Base-by-base conservation (phyloP, 2,113 vertebrate species). In the Phainopepla nitens region DNA sequence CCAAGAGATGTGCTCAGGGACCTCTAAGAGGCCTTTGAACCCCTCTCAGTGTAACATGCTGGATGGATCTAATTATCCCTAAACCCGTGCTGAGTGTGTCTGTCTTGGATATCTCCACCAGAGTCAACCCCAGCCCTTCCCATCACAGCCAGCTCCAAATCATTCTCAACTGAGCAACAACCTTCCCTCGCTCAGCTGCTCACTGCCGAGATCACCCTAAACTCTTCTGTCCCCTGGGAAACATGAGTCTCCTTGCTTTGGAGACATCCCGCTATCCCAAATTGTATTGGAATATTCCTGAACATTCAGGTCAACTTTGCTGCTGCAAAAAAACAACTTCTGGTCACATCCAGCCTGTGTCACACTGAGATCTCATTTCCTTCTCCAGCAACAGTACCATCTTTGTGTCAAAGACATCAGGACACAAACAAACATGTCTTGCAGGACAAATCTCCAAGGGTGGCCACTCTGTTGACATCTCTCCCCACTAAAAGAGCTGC, bases 351-450 rank as follows among this genome's bases (percentile, higher is more conserved):
- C 82, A 88, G 58, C 68, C 86, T 69, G 10, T 84, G 72, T 81
- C 78, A 69, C 60, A 62, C n/a, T 0, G 1, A 66, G 76, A 68
- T 72, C 82, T 75, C 33, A 1, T 72, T 81, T 93, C 80, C 80
- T 84, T 35, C 82, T 72, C 62, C 71, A 84, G 82, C 60, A 90
- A 96, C 96, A 96, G 86, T 53, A 87, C 47, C 73, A 89, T 54
- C 94, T 92, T 95, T 94, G 82, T 95, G 96, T 93, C 83, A 44
- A 35, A 91, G 91, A 39, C 35, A 2, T 45, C 95, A 81, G 62
- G 93, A 73, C 58, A 42, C 87, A 90, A 96, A 94, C 84, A 97
- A 95, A 69, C n/a, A 69, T 61, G 87, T 84, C 82, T 95, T 94
- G 79, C 71, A 70, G 91, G 83, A 83, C 92, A 76, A 82, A 89